Conservation (phyloP, 2,113 vertebrate species). For the Scomber colias region DNA sequence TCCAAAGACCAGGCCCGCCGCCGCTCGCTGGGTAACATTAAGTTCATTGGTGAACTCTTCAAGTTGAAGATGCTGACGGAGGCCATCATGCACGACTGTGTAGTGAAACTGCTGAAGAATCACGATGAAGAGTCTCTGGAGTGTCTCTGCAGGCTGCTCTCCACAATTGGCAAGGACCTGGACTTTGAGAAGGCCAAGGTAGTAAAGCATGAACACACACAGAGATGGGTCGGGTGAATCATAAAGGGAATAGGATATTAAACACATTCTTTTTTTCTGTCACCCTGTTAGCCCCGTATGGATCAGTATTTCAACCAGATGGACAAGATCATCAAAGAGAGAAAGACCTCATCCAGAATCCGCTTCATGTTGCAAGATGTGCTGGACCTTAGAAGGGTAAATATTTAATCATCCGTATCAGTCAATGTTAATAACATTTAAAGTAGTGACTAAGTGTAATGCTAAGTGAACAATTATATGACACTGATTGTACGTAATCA, state of each 20-base stretch:
- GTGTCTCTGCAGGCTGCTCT: conserved; percentile 96
- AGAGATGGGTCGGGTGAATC: no score
- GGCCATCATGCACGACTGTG: conserved; percentile 98
- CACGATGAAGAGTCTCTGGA: conserved; percentile 97
- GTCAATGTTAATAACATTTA: background rate
- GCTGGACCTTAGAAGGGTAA: conserved; percentile 92
- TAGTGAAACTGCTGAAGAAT: conserved; percentile 98
- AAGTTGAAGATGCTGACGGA: conserved; percentile 99
- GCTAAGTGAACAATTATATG: background rate
- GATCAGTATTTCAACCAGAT: conserved; percentile 99
- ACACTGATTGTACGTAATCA: background rate
- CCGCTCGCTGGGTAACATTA: conserved; percentile 96
- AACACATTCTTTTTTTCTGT: background rate
- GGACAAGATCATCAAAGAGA: conserved; percentile 98
- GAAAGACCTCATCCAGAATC: conserved; percentile 96
- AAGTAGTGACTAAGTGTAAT: background rate
- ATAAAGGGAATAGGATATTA: no score
- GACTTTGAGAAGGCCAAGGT: conserved; percentile 98
- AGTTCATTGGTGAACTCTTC: conserved; percentile 98
- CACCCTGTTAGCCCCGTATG: conserved; percentile 90
- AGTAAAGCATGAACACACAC: conserved; percentile 10
- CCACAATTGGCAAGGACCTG: conserved; percentile 98
- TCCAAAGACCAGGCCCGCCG: conserved; percentile 92
- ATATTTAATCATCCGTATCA: background rate
- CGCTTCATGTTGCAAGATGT: conserved; percentile 98